A percentile compares a stretch with the other conserved stretches of the same genome.
phyloP scores from a whole-genome alignment of 2,113 vertebrate genomes.

The Copsychus sechellarum region DNA sequence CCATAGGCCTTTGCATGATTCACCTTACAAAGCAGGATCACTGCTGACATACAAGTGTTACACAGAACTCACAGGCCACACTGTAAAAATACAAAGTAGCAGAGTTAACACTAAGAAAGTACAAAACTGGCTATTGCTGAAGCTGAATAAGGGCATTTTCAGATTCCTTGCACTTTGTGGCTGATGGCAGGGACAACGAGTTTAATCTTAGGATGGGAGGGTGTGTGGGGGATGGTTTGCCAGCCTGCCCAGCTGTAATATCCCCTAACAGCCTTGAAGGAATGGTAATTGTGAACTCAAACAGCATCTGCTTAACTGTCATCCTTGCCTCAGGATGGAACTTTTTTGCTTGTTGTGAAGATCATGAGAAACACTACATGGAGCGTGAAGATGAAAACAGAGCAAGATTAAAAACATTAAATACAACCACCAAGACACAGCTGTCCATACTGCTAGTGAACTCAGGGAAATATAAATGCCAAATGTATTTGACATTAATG shows the following conservation, averaged over 20 bases:
- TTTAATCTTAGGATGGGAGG: not conserved
- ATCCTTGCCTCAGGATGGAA: conserved; percentile 73
- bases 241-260: conserved; percentile 34
- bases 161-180: not conserved
- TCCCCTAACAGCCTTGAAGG: conserved; percentile 59
- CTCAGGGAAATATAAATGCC: not conserved
- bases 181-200: conserved; percentile 14
- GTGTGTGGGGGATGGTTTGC: not conserved
- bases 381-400: conserved; percentile 59
- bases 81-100: conserved; percentile 29
- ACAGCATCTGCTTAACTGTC: conserved; percentile 72
- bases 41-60: not conserved
- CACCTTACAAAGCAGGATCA: not conserved
- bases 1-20: not conserved
- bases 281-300: conserved; percentile 72
- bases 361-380: conserved; percentile 70
- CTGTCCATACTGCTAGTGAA: not conserved
- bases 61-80: not conserved
- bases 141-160: not conserved
- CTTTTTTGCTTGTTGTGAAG: conserved; percentile 65
- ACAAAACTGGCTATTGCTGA: not conserved
- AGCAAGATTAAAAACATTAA: conserved; percentile 11
- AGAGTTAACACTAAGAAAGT: conserved; percentile 12
- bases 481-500: not conserved
- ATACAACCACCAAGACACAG: not conserved